Base-by-base conservation (phyloP, 2,797 vertebrate species). In the Zenarchopterus dispar region DNA sequence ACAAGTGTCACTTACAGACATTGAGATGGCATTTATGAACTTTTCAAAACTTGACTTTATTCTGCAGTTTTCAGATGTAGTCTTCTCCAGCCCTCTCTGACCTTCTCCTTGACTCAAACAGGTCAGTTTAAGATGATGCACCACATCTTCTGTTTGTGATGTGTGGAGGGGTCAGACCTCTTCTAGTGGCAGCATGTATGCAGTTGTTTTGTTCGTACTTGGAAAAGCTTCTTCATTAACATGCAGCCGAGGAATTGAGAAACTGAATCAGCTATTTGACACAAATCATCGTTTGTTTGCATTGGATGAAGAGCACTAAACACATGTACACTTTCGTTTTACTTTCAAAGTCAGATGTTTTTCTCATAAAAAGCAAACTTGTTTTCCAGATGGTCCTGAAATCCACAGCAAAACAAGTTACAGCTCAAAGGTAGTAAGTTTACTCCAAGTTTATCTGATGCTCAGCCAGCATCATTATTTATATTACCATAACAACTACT, bases 351-450 rank as follows among this genome's bases (percentile, higher is more conserved):
- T 87, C 78, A 62, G 48, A 78, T 80, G 82, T 75, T 74, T 52
- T 73, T 71, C 63, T 74, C 74, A 50, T 59, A 23, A 39, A 64
- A 65, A 36, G 46, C 24, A 67, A 62, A 88, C 48, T 71, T 56
- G 21, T 82, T 89, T 51, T 74, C 73, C 86, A 91, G 86, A 87
- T 88, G 84, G 56, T 19, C 24, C 62, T 55, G 50, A 75, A 44
- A 66, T 54, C 49, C 43, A 46, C 62, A 47, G 67, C 70, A 59
- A 78, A 76, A 75, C 28, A 70, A 55, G 47, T 26, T 0, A 0
- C 7, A 2, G 4, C 26, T 62, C 10, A 13, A 28, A 63, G 39
- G 21, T 19, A 1, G 7, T 9, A 52, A 18, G 22, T 6, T 33
- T n/a, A 19, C 21, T 18, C 26, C 54, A 18, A 42, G 28, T 56